phyloP scores from a whole-genome alignment of 2,113 vertebrate species.

The Chiloscyllium plagiosum region DNA sequence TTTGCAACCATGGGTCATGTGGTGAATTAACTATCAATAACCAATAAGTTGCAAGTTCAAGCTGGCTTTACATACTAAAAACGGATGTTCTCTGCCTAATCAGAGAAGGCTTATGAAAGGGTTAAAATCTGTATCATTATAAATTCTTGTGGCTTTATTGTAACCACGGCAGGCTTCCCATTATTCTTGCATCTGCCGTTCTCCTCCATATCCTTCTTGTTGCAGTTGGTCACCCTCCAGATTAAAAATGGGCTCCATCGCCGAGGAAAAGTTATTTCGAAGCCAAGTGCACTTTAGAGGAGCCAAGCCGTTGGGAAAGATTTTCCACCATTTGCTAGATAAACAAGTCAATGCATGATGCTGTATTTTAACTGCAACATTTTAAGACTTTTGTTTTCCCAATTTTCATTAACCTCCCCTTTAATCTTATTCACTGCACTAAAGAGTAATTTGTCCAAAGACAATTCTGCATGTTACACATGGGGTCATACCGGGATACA shows the following conservation, averaged over 20 bases:
- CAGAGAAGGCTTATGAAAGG: neutral
- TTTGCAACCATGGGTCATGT: neutral
- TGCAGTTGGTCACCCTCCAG: constrained; percentile 1
- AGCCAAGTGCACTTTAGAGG: neutral
- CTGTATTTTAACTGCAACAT: neutral
- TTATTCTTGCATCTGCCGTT: neutral
- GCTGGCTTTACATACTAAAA: neutral
- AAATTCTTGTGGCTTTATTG: neutral
- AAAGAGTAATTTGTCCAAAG: neutral
- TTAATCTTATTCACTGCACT: neutral
- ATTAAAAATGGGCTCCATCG: neutral
- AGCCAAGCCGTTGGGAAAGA: neutral
- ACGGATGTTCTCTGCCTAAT: neutral
- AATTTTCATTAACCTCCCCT: neutral
- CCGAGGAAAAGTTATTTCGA: neutral
- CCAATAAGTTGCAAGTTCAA: neutral
- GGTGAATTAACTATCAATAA: neutral
- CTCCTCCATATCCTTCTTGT: neutral
- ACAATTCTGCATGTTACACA: neutral
- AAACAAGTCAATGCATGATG: neutral
- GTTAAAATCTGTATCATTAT: constrained; percentile 3
- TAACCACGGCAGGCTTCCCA: neutral
- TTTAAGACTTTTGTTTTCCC: neutral
- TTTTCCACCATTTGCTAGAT: neutral
- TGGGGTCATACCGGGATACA: neutral